A percentile compares a stretch with the other conserved stretches of the same genome.
phyloP scores from a whole-genome alignment of 2,888 invertebrate genomes.

The Linnaemya tessellans region DNA sequence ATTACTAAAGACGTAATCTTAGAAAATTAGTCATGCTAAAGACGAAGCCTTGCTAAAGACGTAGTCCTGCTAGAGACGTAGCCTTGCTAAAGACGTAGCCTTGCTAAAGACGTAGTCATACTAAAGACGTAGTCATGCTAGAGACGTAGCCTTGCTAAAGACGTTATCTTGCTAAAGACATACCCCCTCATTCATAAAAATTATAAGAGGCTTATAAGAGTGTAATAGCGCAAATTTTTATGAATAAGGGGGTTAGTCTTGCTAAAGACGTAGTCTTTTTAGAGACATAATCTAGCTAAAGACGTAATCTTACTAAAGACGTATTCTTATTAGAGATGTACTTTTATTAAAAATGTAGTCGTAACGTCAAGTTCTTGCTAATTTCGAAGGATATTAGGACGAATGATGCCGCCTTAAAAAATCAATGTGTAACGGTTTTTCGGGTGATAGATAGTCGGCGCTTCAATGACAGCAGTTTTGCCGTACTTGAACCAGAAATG shows the following conservation, averaged over 20 bases:
- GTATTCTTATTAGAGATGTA: background rate
- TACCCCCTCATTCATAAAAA: too few relatives aligned
- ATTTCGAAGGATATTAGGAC: too few relatives aligned
- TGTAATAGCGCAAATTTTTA: too few relatives aligned
- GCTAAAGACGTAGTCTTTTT: background rate
- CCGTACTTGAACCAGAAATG: too few relatives aligned
- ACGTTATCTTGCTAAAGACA: background rate
- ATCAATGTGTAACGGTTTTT: too few relatives aligned
- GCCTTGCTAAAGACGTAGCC: background rate
- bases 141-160: background rate
- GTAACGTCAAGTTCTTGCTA: too few relatives aligned
- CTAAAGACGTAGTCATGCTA: background rate
- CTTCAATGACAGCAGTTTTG: too few relatives aligned
- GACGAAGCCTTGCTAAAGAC: background rate
- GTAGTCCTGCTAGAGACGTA: background rate
- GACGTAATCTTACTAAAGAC: background rate
- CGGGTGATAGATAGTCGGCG: too few relatives aligned
- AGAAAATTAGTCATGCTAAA: background rate
- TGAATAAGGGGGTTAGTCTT: too few relatives aligned
- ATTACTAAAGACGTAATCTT: background rate
- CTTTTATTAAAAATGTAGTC: background rate
- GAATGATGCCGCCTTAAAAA: too few relatives aligned
- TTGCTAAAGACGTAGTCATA: background rate
- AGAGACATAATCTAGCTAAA: background rate
- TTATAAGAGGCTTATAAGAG: too few relatives aligned